Evolutionary conservation across 1,140 invertebrate genomes (phyloP).

Genomic region (Dendroctonus ponderosae): DNA sequence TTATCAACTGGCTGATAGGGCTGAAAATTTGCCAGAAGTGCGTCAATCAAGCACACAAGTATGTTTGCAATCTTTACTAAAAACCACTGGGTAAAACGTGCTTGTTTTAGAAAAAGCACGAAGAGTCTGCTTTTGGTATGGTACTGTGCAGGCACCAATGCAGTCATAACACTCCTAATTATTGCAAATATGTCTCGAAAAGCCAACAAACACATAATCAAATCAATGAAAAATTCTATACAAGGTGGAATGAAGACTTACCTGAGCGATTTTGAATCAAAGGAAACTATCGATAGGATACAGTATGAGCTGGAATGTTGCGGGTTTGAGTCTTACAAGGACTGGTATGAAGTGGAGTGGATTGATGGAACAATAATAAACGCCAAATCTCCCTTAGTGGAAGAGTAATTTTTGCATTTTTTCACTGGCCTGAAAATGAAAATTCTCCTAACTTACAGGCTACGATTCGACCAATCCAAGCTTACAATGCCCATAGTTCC

Average conservation of each 20-base stretch:
- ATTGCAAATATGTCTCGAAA: constrained; percentile 40
- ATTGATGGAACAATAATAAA: constrained; percentile 46
- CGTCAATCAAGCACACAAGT: constrained; percentile 46
- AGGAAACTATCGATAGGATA: constrained; percentile 48
- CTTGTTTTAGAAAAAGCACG: constrained; percentile 45
- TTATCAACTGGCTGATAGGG: constrained; percentile 45
- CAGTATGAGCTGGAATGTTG: constrained; percentile 49
- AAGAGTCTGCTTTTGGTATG: constrained; percentile 43
- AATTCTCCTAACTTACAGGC: constrained; percentile 8
- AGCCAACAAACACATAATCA: constrained; percentile 45
- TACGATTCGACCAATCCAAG: constrained; percentile 19
- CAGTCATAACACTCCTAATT: constrained; percentile 42
- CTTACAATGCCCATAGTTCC: constrained; percentile 40
- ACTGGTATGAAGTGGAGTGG: constrained; percentile 50
- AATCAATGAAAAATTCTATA: constrained; percentile 45
- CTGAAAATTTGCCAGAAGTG: constrained; percentile 47
- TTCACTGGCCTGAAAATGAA: background rate
- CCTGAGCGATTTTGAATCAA: constrained; percentile 47
- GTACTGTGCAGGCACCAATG: constrained; percentile 41
- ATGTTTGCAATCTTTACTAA: constrained; percentile 16
- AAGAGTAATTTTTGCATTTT: constrained; percentile 42
- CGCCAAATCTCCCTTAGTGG: constrained; percentile 41
- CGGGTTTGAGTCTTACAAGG: constrained; percentile 46
- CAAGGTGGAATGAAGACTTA: constrained; percentile 48
- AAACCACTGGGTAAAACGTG: background rate